Conservation (phyloP, 2,888 invertebrate species). For the Euphydryas editha region DNA sequence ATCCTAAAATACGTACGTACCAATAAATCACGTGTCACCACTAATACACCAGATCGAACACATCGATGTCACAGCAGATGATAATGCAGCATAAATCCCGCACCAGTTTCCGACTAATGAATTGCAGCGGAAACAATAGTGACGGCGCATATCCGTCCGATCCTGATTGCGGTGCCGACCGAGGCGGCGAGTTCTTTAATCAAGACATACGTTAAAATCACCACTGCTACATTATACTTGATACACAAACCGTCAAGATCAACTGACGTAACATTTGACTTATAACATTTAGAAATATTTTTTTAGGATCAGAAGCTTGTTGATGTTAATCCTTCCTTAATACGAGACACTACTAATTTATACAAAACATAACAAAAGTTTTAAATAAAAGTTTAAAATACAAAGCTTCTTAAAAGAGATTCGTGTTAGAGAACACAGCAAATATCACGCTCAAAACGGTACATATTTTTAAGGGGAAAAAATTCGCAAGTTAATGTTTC, state of each 20-base stretch:
- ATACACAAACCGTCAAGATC: background rate
- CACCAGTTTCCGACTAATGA: slow-evolving; percentile 41
- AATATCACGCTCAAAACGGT: background rate
- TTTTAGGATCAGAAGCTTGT: background rate
- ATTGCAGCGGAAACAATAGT: slow-evolving; percentile 42
- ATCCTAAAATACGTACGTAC: background rate
- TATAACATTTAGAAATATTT: background rate
- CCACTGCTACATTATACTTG: background rate
- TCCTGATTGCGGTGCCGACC: slow-evolving; percentile 24
- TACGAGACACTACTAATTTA: background rate
- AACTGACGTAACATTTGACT: background rate
- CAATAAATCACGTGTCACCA: background rate
- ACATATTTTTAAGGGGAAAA: background rate
- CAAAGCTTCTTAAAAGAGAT: background rate
- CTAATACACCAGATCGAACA: slow-evolving; percentile 12
- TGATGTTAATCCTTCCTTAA: background rate
- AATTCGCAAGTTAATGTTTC: background rate
- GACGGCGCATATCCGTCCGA: slow-evolving; percentile 40
- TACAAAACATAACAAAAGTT: background rate
- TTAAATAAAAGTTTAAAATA: background rate
- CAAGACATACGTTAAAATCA: slow-evolving; percentile 8
- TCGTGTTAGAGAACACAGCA: background rate
- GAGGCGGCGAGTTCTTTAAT: slow-evolving; percentile 2
- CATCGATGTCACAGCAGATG: slow-evolving; percentile 33
- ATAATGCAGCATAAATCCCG: slow-evolving; percentile 39